Evolutionary conservation across 1,140 invertebrate species (phyloP).

Genomic region (Hyles euphorbiae): DNA sequence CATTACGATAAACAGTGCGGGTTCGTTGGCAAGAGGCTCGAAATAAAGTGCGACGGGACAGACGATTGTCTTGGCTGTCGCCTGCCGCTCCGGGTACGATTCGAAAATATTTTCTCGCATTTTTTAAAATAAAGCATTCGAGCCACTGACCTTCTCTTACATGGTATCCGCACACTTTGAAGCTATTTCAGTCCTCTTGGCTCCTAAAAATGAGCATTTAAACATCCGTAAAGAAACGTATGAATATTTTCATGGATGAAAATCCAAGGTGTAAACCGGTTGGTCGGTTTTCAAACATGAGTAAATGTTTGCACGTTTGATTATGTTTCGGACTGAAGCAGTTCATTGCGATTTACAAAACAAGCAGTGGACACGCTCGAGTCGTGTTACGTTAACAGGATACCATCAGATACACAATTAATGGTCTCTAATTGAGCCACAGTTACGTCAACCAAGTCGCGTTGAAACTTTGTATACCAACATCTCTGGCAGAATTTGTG

Average conservation of each 20-base stretch:
- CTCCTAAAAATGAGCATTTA: no score
- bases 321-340: no score
- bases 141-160: conserved; percentile 8
- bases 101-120: conserved; percentile 16
- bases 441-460: background rate
- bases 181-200: no score
- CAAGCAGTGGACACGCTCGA: conserved; percentile 1
- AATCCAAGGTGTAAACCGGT: no score
- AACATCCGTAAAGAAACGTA: no score
- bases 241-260: no score
- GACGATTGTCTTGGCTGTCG: conserved; percentile 12
- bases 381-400: conserved; percentile 32
- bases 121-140: conserved; percentile 15
- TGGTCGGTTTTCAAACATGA: background rate
- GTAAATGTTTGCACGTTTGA: no score
- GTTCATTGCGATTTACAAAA: no score
- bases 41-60: conserved; percentile 44
- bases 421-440: background rate
- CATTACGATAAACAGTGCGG: conserved; percentile 13
- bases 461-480: background rate
- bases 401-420: conserved; percentile 22
- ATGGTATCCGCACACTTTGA: background rate
- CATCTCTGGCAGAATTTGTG: no score
- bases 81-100: background rate
- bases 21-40: conserved; percentile 46